Evolutionary conservation across 2,888 invertebrate species (phyloP).

Genomic region (Agriotes lineatus): DNA sequence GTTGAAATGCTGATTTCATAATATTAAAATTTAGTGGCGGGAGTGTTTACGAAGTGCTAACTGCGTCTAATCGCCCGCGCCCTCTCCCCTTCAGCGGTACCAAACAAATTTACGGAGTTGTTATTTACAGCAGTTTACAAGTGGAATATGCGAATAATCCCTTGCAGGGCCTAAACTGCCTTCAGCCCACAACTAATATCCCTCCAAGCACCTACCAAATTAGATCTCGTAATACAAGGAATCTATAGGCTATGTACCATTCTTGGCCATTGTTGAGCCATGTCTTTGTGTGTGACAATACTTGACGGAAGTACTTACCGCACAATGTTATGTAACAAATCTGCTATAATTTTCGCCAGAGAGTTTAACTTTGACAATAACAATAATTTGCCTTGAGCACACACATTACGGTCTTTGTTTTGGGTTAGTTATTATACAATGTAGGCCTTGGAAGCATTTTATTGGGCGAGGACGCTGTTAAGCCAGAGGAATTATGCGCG

Average conservation of each 20-base stretch:
- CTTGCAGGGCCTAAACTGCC: too few species aligned
- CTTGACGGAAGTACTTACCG: conserved; percentile 39
- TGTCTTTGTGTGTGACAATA: conserved; percentile 33
- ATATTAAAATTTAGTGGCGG: too few species aligned
- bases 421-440: conserved; percentile 49
- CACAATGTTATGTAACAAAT: conserved; percentile 41
- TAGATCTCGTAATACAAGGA: not conserved
- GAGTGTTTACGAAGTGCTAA: too few species aligned
- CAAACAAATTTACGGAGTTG: too few species aligned
- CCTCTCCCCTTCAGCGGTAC: too few species aligned
- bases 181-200: too few species aligned
- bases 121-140: too few species aligned
- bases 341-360: conserved; percentile 40
- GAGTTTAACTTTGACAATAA: conserved; percentile 53
- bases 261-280: conserved; percentile 22
- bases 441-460: conserved; percentile 50
- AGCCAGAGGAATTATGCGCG: conserved; percentile 53
- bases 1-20: too few species aligned
- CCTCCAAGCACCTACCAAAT: too few species aligned
- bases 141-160: too few species aligned
- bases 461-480: conserved; percentile 51
- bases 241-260: conserved; percentile 1
- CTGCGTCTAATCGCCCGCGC: too few species aligned
- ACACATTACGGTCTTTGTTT: conserved; percentile 53
- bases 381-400: conserved; percentile 51